phyloP scores from a whole-genome alignment of 1,140 invertebrate genomes.

The Ostrea denselamellosa region DNA sequence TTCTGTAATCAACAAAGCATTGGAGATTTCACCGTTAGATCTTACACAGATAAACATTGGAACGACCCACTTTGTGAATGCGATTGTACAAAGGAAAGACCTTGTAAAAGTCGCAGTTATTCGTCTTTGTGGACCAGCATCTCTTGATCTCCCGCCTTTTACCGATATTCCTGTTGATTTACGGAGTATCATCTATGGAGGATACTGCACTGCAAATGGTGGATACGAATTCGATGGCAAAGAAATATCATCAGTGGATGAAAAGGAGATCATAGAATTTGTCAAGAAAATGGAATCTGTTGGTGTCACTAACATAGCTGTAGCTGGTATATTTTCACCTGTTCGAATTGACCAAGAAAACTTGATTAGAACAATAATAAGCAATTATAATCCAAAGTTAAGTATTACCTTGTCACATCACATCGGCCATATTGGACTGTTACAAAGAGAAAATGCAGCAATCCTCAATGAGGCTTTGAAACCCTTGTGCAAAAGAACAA shows the following conservation, averaged over 20 bases:
- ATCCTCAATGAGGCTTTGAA: slow-evolving; percentile 75
- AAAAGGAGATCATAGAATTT: slow-evolving; percentile 62
- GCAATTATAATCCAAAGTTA: slow-evolving; percentile 61
- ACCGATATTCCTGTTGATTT: slow-evolving; percentile 69
- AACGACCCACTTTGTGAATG: slow-evolving; percentile 77
- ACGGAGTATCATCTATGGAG: slow-evolving; percentile 56
- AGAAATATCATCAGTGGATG: slow-evolving; percentile 63
- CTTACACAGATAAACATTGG: slow-evolving; percentile 73
- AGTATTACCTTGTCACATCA: slow-evolving; percentile 69
- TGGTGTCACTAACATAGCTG: slow-evolving; percentile 66
- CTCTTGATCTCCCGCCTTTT: slow-evolving; percentile 69
- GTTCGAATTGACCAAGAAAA: slow-evolving; percentile 66
- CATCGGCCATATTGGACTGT: slow-evolving; percentile 72
- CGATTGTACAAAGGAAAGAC: slow-evolving; percentile 70
- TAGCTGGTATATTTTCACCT: slow-evolving; percentile 72
- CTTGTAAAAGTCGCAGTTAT: slow-evolving; percentile 71
- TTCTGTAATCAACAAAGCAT: slow-evolving; percentile 54
- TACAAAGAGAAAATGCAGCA: slow-evolving; percentile 75
- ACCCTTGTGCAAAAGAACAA: slow-evolving; percentile 67
- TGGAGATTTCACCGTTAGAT: slow-evolving; percentile 53
- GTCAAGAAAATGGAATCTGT: slow-evolving; percentile 56
- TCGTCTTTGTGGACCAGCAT: slow-evolving; percentile 73
- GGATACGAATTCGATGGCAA: slow-evolving; percentile 73
- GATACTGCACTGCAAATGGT: slow-evolving; percentile 66
- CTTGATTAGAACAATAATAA: slow-evolving; percentile 58